Percentiles rank a stretch among this genome's conserved stretches.
These are phyloP conservation scores for Atopsyche davidsoni DNA, from an alignment of 1,140 invertebrate species.

Conservation along the genomic window DNA sequence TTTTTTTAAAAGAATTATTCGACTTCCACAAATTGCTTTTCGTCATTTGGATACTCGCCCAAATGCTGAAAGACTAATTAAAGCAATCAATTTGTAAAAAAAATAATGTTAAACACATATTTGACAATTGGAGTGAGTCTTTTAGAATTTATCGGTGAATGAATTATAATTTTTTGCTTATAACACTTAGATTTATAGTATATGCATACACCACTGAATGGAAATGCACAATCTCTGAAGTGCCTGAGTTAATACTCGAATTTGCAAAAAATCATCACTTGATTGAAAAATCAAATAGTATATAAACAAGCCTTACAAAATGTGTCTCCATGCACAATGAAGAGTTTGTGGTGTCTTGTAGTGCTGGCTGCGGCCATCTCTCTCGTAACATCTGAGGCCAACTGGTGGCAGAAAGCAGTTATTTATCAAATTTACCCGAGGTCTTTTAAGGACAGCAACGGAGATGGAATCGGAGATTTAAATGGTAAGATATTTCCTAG, in stretches of 20 bases:
- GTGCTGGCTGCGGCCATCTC: conserved; percentile 2
- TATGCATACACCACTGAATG: neutral
- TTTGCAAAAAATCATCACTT: neutral
- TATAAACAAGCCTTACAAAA: no score
- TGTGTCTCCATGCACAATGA: conserved; percentile 12
- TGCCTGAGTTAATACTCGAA: neutral
- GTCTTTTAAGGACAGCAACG: conserved; percentile 56
- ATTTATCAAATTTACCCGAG: conserved; percentile 69
- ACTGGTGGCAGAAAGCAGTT: conserved; percentile 63
- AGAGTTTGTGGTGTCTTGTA: conserved; percentile 1
- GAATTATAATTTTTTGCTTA: no score
- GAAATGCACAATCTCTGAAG: neutral
- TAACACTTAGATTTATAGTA: no score
- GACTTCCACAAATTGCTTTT: no score
- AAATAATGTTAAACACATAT: no score
- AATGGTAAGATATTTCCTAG: no score
- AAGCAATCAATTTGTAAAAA: no score
- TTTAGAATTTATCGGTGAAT: no score
- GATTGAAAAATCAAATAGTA: neutral
- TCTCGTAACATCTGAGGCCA: conserved; percentile 8
- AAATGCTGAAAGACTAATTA: no score
- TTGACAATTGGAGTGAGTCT: no score
- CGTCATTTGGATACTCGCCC: no score
- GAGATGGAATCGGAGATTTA: conserved; percentile 57
- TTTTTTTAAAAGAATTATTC: no score